phyloP scores from a whole-genome alignment of 2,888 invertebrate species.

The Deilephila porcellus region DNA sequence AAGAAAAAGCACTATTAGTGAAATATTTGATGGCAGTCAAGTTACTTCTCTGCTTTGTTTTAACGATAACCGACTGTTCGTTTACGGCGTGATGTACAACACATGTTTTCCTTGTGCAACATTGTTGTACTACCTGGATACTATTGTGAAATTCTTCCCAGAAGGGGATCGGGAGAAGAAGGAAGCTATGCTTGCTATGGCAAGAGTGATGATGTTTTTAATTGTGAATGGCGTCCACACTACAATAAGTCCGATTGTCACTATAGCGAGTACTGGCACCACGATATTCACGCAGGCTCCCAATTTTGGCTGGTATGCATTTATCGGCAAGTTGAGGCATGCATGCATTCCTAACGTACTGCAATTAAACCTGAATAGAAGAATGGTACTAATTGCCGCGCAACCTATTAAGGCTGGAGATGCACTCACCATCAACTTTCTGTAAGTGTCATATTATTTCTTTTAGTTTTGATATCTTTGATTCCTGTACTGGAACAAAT shows the following conservation, averaged over 20 bases:
- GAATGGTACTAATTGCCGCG: background rate
- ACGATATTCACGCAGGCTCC: background rate
- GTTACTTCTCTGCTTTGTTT: background rate
- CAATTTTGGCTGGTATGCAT: background rate
- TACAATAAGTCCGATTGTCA: background rate
- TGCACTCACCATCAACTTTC: conserved; percentile 2
- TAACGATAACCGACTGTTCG: background rate
- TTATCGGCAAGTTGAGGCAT: conserved; percentile 4
- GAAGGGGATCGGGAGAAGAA: background rate
- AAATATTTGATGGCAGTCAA: background rate
- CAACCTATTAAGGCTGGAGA: conserved; percentile 3
- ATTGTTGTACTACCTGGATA: background rate
- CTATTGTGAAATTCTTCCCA: background rate
- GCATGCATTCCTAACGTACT: background rate
- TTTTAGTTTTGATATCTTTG: too few species aligned
- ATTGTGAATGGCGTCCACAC: background rate
- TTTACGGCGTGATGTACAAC: conserved; percentile 1
- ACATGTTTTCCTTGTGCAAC: background rate
- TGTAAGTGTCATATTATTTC: background rate
- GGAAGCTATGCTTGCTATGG: background rate
- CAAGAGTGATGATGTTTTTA: background rate
- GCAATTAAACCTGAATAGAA: conserved; percentile 1
- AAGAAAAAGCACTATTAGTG: background rate
- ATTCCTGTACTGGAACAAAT: too few species aligned
- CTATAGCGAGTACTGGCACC: background rate